Conservation (phyloP, 2,888 invertebrate species). For the Yponomeuta plumbellus region DNA sequence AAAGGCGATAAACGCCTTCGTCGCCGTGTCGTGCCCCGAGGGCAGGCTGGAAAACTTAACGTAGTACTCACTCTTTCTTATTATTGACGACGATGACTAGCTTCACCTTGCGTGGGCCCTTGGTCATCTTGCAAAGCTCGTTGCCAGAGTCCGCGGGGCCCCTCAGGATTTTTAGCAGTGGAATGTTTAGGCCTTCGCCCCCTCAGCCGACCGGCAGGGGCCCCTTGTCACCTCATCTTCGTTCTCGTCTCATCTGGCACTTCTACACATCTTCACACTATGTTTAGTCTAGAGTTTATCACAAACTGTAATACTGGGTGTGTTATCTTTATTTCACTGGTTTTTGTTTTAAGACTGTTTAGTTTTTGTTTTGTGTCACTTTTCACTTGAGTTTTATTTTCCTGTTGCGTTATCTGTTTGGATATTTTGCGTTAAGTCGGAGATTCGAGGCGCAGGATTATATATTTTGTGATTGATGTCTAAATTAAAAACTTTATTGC, state of each 20-base stretch:
- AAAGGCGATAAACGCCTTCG: too few species aligned
- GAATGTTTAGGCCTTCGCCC: conserved; percentile 63
- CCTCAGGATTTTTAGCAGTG: conserved; percentile 70
- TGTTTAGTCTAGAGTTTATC: not conserved
- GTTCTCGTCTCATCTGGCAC: conserved; percentile 28
- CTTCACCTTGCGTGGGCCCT: conserved; percentile 76
- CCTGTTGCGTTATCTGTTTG: not conserved
- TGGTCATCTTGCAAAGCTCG: conserved; percentile 74
- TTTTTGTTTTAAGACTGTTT: not conserved
- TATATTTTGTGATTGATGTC: not conserved
- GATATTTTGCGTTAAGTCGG: not conserved
- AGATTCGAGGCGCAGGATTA: not conserved
- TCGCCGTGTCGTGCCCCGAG: too few species aligned
- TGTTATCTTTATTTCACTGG: conserved; percentile 6
- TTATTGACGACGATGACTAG: conserved; percentile 78
- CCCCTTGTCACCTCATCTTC: conserved; percentile 59
- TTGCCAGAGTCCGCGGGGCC: conserved; percentile 65
- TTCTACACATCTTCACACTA: conserved; percentile 6
- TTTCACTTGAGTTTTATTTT: not conserved
- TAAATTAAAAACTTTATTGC: not conserved
- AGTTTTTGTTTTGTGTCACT: not conserved
- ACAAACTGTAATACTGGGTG: not conserved
- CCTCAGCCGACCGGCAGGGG: conserved; percentile 49
- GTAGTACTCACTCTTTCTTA: conserved; percentile 73
- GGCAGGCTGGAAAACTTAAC: not conserved